Evolutionary conservation across 2,113 vertebrate species (phyloP).

Genomic region (Vanacampus margaritifer): DNA sequence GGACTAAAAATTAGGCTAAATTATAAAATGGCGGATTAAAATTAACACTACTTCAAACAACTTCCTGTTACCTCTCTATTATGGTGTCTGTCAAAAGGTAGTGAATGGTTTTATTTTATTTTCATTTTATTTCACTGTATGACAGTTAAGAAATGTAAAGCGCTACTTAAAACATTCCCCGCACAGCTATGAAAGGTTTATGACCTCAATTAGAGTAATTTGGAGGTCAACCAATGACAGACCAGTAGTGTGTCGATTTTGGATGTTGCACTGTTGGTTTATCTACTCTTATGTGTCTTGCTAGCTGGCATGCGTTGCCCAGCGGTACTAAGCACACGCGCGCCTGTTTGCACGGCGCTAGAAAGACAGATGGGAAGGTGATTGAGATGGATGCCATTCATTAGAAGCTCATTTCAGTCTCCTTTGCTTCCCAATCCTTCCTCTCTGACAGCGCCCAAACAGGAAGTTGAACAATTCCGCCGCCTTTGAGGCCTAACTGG

Average conservation of each 20-base stretch:
- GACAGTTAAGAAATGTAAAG: background rate
- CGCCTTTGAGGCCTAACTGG: background rate
- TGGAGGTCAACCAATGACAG: background rate
- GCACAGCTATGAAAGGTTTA: background rate
- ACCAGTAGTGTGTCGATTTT: background rate
- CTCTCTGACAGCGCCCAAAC: slow-evolving; percentile 2
- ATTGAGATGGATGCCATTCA: slow-evolving; percentile 21
- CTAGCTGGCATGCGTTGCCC: slow-evolving; percentile 31
- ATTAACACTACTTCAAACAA: too few species aligned
- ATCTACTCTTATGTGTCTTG: slow-evolving; percentile 5
- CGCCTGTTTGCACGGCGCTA: slow-evolving; percentile 31
- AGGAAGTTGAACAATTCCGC: background rate
- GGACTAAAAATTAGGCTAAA: too few species aligned
- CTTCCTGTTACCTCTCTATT: too few species aligned
- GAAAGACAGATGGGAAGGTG: slow-evolving; percentile 31
- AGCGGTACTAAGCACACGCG: slow-evolving; percentile 38
- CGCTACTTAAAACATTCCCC: background rate
- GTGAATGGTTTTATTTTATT: background rate
- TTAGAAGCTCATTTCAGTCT: slow-evolving; percentile 19
- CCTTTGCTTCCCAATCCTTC: background rate
- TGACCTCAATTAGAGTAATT: background rate
- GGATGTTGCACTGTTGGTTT: background rate
- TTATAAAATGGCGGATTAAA: too few species aligned
- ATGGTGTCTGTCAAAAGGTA: background rate
- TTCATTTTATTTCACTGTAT: background rate